Conservation (phyloP, 2,113 vertebrate genomes). For the Cyprinodon variegatus region DNA sequence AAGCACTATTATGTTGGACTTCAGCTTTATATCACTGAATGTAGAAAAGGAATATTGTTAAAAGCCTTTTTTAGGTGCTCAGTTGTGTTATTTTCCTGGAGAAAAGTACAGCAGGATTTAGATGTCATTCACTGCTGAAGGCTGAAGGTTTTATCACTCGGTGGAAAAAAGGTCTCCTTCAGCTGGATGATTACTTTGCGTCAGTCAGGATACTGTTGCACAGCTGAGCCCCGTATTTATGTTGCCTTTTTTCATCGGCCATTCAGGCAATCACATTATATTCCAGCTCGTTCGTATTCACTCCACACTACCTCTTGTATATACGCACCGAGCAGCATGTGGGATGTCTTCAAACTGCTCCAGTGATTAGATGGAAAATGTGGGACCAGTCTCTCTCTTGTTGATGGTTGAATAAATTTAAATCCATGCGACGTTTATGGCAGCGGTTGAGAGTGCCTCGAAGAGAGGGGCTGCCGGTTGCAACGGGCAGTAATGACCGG, state of each 20-base stretch:
- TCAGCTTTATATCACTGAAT: conserved; percentile 5
- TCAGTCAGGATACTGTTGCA: conserved; percentile 53
- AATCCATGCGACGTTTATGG: conserved; percentile 60
- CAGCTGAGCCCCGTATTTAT: conserved; percentile 72
- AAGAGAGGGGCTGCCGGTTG: conserved; percentile 7
- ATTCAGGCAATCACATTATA: conserved; percentile 55
- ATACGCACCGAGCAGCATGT: conserved; percentile 5
- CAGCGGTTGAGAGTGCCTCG: neutral
- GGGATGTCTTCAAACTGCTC: conserved; percentile 20
- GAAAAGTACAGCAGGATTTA: neutral
- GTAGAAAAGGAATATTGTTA: neutral
- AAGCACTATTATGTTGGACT: neutral
- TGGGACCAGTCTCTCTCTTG: conserved; percentile 26
- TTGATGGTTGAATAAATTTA: conserved; percentile 62
- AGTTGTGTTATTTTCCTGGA: conserved; percentile 1
- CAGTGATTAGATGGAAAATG: conserved; percentile 63
- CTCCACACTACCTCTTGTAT: conserved; percentile 9
- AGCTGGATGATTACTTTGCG: conserved; percentile 62
- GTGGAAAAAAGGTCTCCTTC: conserved; percentile 55
- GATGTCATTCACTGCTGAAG: conserved; percentile 46
- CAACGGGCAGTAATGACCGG: conserved; percentile 6
- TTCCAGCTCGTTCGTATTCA: conserved; percentile 8
- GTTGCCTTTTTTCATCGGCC: conserved; percentile 37
- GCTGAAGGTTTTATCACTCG: conserved; percentile 55
- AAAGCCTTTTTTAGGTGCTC: conserved; percentile 11